Conservation (phyloP, 1,140 invertebrate genomes). For the Lanistes nyassanus region DNA sequence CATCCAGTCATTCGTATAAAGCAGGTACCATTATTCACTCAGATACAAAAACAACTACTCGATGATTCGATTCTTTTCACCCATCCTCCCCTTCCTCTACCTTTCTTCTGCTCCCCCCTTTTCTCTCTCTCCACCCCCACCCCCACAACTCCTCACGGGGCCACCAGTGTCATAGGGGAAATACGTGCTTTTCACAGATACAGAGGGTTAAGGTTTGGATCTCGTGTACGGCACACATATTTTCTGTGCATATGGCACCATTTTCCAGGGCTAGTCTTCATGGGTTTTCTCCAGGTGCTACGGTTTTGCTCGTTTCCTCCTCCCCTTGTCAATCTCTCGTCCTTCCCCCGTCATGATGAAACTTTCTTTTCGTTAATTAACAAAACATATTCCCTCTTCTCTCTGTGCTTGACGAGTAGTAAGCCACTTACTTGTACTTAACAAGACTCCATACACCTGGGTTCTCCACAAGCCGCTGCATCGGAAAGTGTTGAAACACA, state of each 20-base stretch:
- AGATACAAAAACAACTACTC: too few relatives aligned
- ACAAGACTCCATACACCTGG: slow-evolving; percentile 60
- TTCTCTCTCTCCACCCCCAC: background rate
- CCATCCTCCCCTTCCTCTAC: background rate
- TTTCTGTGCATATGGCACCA: too few relatives aligned
- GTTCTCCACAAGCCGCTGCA: slow-evolving; percentile 56
- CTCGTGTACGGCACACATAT: too few relatives aligned
- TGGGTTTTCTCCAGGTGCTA: too few relatives aligned
- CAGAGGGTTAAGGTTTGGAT: too few relatives aligned
- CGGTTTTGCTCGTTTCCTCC: background rate
- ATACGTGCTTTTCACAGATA: too few relatives aligned
- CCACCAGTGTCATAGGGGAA: too few relatives aligned
- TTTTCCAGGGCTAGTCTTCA: too few relatives aligned
- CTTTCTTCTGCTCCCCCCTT: background rate
- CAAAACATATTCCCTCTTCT: too few relatives aligned
- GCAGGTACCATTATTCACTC: too few relatives aligned
- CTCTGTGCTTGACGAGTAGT: background rate
- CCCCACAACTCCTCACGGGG: background rate
- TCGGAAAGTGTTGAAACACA: slow-evolving; percentile 60
- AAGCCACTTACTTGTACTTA: slow-evolving; percentile 58
- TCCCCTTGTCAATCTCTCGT: too few relatives aligned
- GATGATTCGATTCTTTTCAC: background rate
- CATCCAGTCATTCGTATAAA: too few relatives aligned
- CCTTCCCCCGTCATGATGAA: background rate
- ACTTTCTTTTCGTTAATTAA: background rate